Evolutionary conservation across 1,140 invertebrate genomes (phyloP).

Genomic region (Aporrectodea caliginosa): DNA sequence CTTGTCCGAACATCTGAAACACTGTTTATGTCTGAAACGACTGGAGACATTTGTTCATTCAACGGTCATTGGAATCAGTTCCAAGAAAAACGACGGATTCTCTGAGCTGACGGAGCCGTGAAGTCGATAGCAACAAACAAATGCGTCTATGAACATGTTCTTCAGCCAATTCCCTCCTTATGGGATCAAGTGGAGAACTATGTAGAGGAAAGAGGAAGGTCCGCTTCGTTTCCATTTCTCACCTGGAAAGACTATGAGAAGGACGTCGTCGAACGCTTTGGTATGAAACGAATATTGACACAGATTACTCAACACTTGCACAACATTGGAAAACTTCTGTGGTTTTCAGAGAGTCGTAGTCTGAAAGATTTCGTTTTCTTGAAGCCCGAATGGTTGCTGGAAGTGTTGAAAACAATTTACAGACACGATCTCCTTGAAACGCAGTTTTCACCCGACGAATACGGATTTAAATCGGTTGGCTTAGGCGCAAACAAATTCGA

Average conservation of each 20-base stretch:
- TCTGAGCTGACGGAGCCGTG: constrained; percentile 41
- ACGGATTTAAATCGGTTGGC: background rate
- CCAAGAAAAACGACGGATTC: constrained; percentile 40
- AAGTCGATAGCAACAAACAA: constrained; percentile 40
- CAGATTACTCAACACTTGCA: constrained; percentile 46
- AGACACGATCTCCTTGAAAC: constrained; percentile 40
- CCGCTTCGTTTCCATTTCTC: constrained; percentile 45
- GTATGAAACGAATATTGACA: constrained; percentile 46
- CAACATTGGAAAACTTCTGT: constrained; percentile 47
- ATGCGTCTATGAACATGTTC: constrained; percentile 45
- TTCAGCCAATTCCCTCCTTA: constrained; percentile 47
- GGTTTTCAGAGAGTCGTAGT: constrained; percentile 48
- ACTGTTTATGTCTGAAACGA: constrained; percentile 43
- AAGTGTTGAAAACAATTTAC: constrained; percentile 44
- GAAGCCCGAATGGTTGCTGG: constrained; percentile 49
- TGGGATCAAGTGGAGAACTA: constrained; percentile 50
- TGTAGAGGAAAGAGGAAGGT: constrained; percentile 46
- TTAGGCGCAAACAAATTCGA: background rate
- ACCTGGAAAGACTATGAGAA: constrained; percentile 41
- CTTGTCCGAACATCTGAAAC: constrained; percentile 46
- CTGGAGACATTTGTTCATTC: constrained; percentile 42
- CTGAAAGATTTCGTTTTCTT: constrained; percentile 43
- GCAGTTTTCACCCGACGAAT: constrained; percentile 7
- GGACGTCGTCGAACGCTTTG: constrained; percentile 45
- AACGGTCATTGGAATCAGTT: constrained; percentile 44